Conservation (phyloP, 1,140 invertebrate genomes). For the Drosophila baimaii region DNA sequence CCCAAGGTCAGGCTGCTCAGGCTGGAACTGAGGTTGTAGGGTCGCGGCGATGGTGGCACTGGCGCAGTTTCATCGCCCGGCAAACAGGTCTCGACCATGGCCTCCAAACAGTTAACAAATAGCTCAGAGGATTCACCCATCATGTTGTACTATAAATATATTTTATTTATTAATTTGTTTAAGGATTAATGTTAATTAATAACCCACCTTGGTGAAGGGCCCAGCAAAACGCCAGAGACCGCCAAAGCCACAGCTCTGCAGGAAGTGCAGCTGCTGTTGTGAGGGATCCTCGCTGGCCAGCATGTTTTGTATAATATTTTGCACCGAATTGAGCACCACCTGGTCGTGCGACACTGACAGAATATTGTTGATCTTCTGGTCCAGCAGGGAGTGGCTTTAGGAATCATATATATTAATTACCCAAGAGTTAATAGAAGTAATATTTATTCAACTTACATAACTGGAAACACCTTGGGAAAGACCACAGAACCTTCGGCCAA, state of each 20-base stretch:
- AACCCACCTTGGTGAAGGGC: conserved; percentile 95
- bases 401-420: not conserved
- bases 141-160: conserved; percentile 89
- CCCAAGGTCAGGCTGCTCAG: conserved; percentile 91
- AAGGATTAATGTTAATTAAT: not conserved
- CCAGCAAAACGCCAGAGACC: conserved; percentile 98
- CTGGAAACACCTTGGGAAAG: conserved; percentile 98
- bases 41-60: conserved; percentile 90
- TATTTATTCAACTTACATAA: conserved; percentile 91
- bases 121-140: conserved; percentile 97
- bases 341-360: conserved; percentile 96
- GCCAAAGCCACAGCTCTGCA: conserved; percentile 98
- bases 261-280: conserved; percentile 96
- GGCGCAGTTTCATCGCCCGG: conserved; percentile 89
- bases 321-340: conserved; percentile 95
- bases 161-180: no score
- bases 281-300: conserved; percentile 96
- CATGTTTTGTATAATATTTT: conserved; percentile 98
- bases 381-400: conserved; percentile 95
- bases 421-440: no score
- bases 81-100: conserved; percentile 98
- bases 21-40: conserved; percentile 88
- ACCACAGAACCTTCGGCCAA: conserved; percentile 98
- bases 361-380: conserved; percentile 97
- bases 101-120: conserved; percentile 98